Evolutionary conservation across 2,888 invertebrate species (phyloP).

Genomic region (Drosophila niveifrons): DNA sequence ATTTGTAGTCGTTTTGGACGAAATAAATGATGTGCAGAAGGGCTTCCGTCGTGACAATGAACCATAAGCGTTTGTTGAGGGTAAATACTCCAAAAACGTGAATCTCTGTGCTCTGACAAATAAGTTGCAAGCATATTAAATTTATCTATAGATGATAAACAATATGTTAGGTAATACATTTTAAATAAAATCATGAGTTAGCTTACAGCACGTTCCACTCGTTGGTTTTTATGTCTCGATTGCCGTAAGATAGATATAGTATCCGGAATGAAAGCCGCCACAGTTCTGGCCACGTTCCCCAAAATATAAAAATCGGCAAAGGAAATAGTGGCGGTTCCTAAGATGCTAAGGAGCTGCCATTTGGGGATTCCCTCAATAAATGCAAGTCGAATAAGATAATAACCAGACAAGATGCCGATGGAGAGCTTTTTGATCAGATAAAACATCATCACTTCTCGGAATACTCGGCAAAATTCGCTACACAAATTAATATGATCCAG

Average conservation of each 20-base stretch:
- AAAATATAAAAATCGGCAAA: conserved; percentile 9
- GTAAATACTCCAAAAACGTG: conserved; percentile 7
- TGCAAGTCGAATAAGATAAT: not conserved
- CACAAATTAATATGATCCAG: not conserved
- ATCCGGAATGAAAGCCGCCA: conserved; percentile 3
- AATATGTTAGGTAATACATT: no score
- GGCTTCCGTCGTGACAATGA: conserved; percentile 2
- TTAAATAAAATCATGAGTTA: no score
- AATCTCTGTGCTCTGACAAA: conserved; percentile 16
- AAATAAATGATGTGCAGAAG: conserved; percentile 6
- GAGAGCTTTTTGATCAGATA: not conserved
- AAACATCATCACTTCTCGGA: conserved; percentile 2
- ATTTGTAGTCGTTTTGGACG: conserved; percentile 13
- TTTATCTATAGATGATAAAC: not conserved
- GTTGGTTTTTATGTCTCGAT: not conserved
- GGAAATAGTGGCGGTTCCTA: not conserved
- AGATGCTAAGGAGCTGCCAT: not conserved
- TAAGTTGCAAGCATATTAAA: conserved; percentile 14
- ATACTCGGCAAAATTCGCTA: conserved; percentile 5
- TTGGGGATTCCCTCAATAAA: no score
- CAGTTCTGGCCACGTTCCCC: not conserved
- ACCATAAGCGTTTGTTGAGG: not conserved
- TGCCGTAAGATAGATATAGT: not conserved
- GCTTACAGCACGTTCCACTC: conserved; percentile 16
- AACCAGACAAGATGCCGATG: not conserved